Evolutionary conservation across 1,140 invertebrate species (phyloP).

Genomic region (Anoplophora glabripennis): DNA sequence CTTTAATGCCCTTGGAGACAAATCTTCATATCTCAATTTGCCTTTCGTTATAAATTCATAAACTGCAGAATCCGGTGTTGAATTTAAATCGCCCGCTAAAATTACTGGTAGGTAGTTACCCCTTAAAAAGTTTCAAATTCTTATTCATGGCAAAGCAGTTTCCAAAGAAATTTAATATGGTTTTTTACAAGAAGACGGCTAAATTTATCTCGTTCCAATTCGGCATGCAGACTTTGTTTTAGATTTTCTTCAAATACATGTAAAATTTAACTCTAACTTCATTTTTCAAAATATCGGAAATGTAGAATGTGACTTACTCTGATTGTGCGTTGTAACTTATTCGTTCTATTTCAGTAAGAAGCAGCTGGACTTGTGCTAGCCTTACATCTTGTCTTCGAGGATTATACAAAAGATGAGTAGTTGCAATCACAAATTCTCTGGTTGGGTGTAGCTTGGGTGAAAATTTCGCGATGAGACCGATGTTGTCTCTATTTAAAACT

Average conservation of each 20-base stretch:
- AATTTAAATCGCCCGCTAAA: constrained; percentile 89
- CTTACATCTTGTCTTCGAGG: constrained; percentile 83
- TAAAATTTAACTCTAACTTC: too few relatives aligned
- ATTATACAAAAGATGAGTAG: constrained; percentile 94
- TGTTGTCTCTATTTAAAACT: constrained; percentile 81
- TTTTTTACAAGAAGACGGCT: too few relatives aligned
- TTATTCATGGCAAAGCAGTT: too few relatives aligned
- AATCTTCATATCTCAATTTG: constrained; percentile 57
- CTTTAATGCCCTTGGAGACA: constrained; percentile 43
- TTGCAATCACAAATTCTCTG: constrained; percentile 73
- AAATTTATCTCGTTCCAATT: too few relatives aligned
- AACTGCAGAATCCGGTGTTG: constrained; percentile 66
- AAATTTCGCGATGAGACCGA: constrained; percentile 79
- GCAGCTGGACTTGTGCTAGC: constrained; percentile 76
- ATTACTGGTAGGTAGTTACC: constrained; percentile 70
- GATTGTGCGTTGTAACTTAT: constrained; percentile 56
- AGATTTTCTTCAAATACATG: too few relatives aligned
- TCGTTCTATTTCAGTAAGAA: constrained; percentile 80
- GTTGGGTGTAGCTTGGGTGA: constrained; percentile 50
- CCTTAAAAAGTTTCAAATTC: not conserved
- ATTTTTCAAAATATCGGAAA: too few relatives aligned
- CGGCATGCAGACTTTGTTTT: too few relatives aligned
- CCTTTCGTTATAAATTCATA: constrained; percentile 72
- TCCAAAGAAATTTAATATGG: too few relatives aligned
- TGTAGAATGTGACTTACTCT: too few relatives aligned